These are phyloP conservation scores for Nerophis ophidion DNA, from an alignment of 2,113 vertebrate genomes.

Conservation along the genomic window DNA sequence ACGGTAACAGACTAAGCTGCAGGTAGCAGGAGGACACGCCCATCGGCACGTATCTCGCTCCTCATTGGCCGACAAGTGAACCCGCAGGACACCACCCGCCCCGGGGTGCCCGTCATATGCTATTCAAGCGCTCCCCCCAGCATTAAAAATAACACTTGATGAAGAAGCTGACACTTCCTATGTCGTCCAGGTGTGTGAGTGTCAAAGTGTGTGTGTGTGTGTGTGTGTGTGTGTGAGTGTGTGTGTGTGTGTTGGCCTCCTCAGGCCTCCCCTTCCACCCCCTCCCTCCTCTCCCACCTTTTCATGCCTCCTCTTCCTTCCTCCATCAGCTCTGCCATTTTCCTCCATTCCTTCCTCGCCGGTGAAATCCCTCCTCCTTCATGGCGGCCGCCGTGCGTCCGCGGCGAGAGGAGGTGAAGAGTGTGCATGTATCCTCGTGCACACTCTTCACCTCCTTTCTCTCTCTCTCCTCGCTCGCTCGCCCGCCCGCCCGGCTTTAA, in stretches of 20 bases:
- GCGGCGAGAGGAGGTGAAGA: conserved; percentile 34
- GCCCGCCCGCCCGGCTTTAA: conserved; percentile 71
- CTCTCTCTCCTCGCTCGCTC: conserved; percentile 57
- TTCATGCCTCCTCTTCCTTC: conserved; percentile 38
- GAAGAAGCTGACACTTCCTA: no score
- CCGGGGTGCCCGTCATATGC: no score
- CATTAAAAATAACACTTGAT: no score
- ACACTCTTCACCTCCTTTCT: conserved; percentile 48
- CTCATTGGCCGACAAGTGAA: no score
- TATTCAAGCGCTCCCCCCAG: no score
- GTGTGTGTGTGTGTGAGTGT: conserved; percentile 27
- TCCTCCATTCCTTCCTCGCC: conserved; percentile 44
- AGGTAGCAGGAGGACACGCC: no score
- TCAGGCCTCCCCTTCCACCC: conserved; percentile 26
- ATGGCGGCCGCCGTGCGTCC: conserved; percentile 20
- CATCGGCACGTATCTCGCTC: no score
- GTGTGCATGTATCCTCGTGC: conserved; percentile 43
- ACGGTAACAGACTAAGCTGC: no score
- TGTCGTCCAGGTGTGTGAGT: no score
- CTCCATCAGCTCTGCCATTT: conserved; percentile 28
- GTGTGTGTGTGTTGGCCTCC: conserved; percentile 53
- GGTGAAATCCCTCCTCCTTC: conserved; percentile 45
- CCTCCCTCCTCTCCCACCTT: conserved; percentile 38
- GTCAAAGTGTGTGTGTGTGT: background rate
- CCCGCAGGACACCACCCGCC: no score